phyloP scores from a whole-genome alignment of 2,113 vertebrate species.

The Tretioscincus oriximinensis region DNA sequence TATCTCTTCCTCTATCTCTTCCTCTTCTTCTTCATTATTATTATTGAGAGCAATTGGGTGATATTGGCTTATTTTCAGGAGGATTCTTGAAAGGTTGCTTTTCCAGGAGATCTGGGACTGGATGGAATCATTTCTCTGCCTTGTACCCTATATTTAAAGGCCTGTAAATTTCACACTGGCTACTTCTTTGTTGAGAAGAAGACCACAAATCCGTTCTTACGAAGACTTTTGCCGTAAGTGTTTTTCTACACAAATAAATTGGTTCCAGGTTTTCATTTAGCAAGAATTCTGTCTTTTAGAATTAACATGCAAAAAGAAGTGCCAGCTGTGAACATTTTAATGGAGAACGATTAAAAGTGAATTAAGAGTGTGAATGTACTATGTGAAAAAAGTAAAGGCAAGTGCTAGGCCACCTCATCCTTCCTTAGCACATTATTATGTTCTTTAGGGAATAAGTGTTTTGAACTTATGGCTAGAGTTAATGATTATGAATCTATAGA shows the following conservation, averaged over 20 bases:
- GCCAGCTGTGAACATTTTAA: conserved; percentile 17
- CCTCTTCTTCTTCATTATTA: too few relatives aligned
- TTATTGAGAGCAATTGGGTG: too few relatives aligned
- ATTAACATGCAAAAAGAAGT: conserved; percentile 5
- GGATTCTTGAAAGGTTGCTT: too few relatives aligned
- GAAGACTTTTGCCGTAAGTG: neutral
- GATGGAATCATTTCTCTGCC: too few relatives aligned
- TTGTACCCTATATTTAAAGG: too few relatives aligned
- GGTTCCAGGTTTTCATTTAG: neutral
- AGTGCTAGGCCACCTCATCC: neutral
- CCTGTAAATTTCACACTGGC: too few relatives aligned
- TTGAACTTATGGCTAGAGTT: conserved; percentile 19
- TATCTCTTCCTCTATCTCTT: too few relatives aligned
- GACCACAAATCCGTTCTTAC: neutral
- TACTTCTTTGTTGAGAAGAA: too few relatives aligned
- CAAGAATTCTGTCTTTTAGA: neutral
- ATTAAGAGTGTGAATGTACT: accelerated
- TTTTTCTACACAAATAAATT: neutral
- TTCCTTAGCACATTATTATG: neutral
- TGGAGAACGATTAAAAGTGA: conserved; percentile 24
- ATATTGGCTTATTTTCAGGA: too few relatives aligned
- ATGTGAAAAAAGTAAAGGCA: conserved; percentile 10
- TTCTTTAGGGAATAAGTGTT: neutral
- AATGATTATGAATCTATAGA: conserved; percentile 16
- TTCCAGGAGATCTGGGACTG: too few relatives aligned